phyloP scores from a whole-genome alignment of 2,888 invertebrate genomes.

The Heliconius erato region DNA sequence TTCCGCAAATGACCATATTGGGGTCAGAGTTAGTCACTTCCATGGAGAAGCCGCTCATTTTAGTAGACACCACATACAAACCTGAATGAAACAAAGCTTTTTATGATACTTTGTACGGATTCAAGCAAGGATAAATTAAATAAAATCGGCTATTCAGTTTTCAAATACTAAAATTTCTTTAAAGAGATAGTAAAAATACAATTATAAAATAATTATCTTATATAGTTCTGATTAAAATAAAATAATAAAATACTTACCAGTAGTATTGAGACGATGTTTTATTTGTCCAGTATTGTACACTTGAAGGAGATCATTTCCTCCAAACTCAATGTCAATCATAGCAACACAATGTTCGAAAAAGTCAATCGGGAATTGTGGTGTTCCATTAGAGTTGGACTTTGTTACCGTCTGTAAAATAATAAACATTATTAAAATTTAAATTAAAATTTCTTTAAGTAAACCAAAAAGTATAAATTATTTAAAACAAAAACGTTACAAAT shows the following conservation, averaged over 20 bases:
- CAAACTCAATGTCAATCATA: constrained; percentile 97
- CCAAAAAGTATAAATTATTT: neutral
- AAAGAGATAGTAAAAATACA: no score
- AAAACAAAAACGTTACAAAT: neutral
- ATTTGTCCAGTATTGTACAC: constrained; percentile 97
- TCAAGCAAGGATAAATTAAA: no score
- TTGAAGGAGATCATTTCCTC: constrained; percentile 97
- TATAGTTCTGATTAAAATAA: neutral
- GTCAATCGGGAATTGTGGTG: constrained; percentile 95
- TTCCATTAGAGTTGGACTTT: constrained; percentile 83
- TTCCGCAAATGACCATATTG: constrained; percentile 95
- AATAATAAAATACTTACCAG: constrained; percentile 62
- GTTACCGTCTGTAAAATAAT: constrained; percentile 69
- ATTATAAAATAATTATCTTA: neutral
- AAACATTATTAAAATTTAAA: neutral
- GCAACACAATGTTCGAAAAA: constrained; percentile 98
- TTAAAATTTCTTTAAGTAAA: neutral
- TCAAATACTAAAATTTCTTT: no score
- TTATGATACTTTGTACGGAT: neutral
- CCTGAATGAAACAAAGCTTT: constrained; percentile 72
- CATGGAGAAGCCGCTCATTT: constrained; percentile 94
- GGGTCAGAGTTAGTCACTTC: constrained; percentile 95
- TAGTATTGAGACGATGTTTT: constrained; percentile 94
- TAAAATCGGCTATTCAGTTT: neutral
- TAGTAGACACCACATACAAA: constrained; percentile 97